These are phyloP conservation scores for Grapholita molesta DNA, from an alignment of 1,140 invertebrate species.

Conservation along the genomic window DNA sequence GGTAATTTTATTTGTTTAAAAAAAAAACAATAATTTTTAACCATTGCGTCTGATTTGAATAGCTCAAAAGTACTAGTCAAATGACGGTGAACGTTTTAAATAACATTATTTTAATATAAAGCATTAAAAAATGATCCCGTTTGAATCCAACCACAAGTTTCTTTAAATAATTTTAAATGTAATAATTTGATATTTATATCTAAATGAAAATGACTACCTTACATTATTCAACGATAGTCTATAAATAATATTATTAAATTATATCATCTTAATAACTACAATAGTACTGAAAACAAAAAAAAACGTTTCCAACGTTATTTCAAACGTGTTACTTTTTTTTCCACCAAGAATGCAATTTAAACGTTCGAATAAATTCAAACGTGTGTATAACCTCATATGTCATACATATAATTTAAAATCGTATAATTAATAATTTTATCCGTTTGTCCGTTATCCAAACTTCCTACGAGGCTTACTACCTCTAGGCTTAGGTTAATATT, in stretches of 20 bases:
- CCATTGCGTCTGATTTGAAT: not conserved
- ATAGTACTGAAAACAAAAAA: too few relatives aligned
- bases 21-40: not conserved
- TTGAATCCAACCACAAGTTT: not conserved
- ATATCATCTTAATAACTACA: too few relatives aligned
- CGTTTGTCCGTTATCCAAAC: not conserved
- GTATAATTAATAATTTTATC: too few relatives aligned
- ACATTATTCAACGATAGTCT: too few relatives aligned
- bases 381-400: not conserved
- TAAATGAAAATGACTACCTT: too few relatives aligned
- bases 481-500: not conserved
- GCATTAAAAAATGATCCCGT: not conserved
- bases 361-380: not conserved
- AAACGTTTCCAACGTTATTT: too few relatives aligned
- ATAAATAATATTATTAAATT: too few relatives aligned
- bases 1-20: too few relatives aligned
- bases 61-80: conserved; percentile 11
- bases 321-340: too few relatives aligned
- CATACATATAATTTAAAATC: not conserved
- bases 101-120: not conserved
- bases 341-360: too few relatives aligned
- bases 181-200: too few relatives aligned
- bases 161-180: too few relatives aligned
- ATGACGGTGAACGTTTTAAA: not conserved
- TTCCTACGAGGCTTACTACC: not conserved